phyloP scores from a whole-genome alignment of 2,888 invertebrate species.

The Plutella xylostella region DNA sequence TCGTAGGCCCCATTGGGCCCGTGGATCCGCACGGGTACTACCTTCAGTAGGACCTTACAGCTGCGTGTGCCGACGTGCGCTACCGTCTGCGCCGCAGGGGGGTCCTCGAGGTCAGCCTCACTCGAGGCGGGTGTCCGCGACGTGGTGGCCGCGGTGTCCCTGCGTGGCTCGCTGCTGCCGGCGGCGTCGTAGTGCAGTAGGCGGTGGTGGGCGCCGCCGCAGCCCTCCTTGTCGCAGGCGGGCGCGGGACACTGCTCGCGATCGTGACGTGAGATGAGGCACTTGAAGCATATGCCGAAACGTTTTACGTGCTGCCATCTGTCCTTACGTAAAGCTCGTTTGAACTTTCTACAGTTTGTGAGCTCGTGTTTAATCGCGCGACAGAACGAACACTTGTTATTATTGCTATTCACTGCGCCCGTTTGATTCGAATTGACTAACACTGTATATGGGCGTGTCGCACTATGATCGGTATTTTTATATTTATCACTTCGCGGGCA shows the following conservation, averaged over 20 bases:
- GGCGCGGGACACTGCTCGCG: conserved; percentile 17
- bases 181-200: conserved; percentile 14
- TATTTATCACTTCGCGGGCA: no score
- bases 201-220: conserved; percentile 11
- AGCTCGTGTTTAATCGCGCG: conserved; percentile 12
- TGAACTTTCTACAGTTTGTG: conserved; percentile 16
- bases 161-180: no score
- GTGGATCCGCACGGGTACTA: no score
- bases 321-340: conserved; percentile 17
- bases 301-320: conserved; percentile 16
- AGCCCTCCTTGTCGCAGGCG: conserved; percentile 16
- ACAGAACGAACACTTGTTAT: conserved; percentile 14
- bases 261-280: conserved; percentile 16
- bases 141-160: neutral
- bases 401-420: neutral
- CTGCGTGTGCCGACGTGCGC: no score
- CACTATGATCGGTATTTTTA: no score
- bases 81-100: no score
- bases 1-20: conserved; percentile 11
- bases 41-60: no score
- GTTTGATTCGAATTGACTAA: no score
- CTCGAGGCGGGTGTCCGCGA: no score
- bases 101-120: no score
- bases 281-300: conserved; percentile 17
- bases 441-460: no score